Conservation (phyloP, 2,888 invertebrate species). For the Sphaeridia pumilis region DNA sequence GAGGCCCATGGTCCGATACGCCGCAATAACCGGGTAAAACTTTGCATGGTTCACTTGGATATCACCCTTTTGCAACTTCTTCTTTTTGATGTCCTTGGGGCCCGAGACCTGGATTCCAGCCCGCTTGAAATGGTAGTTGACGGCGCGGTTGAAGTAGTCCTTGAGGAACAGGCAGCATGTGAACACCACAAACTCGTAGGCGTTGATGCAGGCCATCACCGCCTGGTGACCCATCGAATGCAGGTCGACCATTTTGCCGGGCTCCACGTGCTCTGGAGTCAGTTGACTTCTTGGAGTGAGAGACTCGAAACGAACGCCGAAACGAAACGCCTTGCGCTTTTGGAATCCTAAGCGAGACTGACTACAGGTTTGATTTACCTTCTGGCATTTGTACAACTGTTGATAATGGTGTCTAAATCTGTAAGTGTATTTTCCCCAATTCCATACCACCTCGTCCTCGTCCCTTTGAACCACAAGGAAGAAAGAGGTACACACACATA, state of each 20-base stretch:
- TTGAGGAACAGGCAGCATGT: background rate
- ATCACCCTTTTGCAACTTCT: slow-evolving; percentile 4
- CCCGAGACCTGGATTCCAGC: background rate
- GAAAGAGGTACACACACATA: too few species aligned
- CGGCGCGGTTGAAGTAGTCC: background rate
- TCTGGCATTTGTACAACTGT: too few species aligned
- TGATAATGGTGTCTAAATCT: too few species aligned
- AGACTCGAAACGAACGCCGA: too few species aligned
- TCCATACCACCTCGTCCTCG: too few species aligned
- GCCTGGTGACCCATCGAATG: background rate
- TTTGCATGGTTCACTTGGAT: background rate
- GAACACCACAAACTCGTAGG: slow-evolving; percentile 1
- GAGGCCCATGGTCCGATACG: slow-evolving; percentile 11
- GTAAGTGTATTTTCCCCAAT: too few species aligned
- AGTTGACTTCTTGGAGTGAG: too few species aligned
- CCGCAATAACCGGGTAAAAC: slow-evolving; percentile 4
- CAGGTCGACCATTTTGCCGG: background rate
- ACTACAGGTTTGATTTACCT: too few species aligned
- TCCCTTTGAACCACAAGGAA: too few species aligned
- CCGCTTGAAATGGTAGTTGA: background rate
- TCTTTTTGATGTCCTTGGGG: slow-evolving; percentile 7
- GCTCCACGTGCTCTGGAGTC: too few species aligned
- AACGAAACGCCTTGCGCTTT: too few species aligned
- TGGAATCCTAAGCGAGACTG: too few species aligned
- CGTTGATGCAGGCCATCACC: slow-evolving; percentile 1